These are phyloP conservation scores for Calyptomena viridis DNA, from an alignment of 2,113 vertebrate species.

Conservation along the genomic window DNA sequence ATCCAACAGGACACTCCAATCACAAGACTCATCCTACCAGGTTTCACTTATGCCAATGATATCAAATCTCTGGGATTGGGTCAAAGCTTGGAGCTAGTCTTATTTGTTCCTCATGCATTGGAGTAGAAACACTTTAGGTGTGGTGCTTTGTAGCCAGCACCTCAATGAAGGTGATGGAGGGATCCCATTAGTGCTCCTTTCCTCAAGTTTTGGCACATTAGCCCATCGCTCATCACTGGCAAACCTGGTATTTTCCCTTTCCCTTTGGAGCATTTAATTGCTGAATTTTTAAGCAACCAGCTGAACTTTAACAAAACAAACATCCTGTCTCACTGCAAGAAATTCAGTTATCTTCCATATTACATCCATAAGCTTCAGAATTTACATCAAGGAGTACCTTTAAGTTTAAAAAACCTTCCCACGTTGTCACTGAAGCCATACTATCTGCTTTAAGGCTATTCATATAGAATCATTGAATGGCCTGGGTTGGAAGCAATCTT, in stretches of 20 bases:
- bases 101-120: no score
- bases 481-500: neutral
- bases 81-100: neutral
- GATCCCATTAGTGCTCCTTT: neutral
- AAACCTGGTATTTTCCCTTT: neutral
- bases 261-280: neutral
- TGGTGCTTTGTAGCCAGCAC: neutral
- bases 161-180: neutral
- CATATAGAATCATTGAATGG: neutral
- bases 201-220: neutral
- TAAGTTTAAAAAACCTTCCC: neutral
- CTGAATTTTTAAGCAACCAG: neutral
- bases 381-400: neutral
- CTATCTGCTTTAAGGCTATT: neutral
- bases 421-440: neutral
- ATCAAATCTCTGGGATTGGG: neutral
- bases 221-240: neutral
- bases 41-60: neutral
- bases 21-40: neutral
- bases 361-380: neutral
- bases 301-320: neutral
- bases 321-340: neutral
- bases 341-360: neutral
- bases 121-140: neutral
- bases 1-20: neutral